phyloP scores from a whole-genome alignment of 2,797 vertebrate genomes.

The Pteropus rufus region DNA sequence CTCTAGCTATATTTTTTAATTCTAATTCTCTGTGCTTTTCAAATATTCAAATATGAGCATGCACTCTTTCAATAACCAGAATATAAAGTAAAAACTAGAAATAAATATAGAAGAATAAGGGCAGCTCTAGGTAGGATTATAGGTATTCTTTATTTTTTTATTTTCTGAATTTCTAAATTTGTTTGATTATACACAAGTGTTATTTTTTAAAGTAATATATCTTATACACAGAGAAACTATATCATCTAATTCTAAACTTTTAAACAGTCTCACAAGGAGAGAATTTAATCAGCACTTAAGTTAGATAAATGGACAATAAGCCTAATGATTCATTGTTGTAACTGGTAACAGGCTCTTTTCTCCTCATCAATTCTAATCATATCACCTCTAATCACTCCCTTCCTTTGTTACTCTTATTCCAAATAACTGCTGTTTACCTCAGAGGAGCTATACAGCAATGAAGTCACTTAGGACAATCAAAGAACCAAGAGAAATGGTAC shows the following conservation, averaged over 20 bases:
- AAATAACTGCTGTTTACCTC: neutral
- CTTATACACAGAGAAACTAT: neutral
- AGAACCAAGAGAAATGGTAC: constrained; percentile 3
- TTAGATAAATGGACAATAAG: neutral
- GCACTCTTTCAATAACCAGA: neutral
- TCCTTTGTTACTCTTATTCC: neutral
- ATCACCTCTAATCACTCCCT: neutral
- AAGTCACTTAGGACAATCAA: constrained; percentile 23
- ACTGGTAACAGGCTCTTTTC: neutral
- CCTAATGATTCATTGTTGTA: neutral
- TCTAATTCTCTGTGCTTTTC: constrained; percentile 19
- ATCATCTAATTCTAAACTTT: constrained; percentile 13
- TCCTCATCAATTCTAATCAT: neutral
- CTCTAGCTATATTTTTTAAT: neutral
- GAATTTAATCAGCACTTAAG: neutral
- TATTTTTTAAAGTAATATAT: constrained; percentile 5
- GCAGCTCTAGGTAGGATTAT: neutral
- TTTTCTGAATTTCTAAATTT: constrained; percentile 36
- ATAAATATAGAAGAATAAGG: neutral
- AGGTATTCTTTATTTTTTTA: neutral
- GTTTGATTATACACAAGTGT: neutral
- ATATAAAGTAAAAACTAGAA: neutral
- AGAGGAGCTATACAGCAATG: neutral
- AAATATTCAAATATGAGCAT: neutral
- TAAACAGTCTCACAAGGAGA: neutral